phyloP scores from a whole-genome alignment of 2,888 invertebrate species.

The Bugula neritina region DNA sequence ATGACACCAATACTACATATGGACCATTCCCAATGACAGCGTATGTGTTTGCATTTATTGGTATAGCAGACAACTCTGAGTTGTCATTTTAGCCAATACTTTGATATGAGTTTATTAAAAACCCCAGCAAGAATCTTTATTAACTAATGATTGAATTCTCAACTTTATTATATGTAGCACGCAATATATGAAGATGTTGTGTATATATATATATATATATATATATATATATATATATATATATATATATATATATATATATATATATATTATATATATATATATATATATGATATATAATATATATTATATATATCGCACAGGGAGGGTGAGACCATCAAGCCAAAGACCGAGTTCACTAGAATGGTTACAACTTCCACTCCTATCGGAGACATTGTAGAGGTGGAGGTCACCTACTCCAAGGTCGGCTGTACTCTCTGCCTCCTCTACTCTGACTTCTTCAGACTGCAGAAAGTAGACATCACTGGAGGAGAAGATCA shows the following conservation, averaged over 20 bases:
- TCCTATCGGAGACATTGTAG: constrained; percentile 34
- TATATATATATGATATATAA: too few relatives aligned
- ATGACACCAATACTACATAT: constrained; percentile 34
- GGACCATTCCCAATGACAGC: not conserved
- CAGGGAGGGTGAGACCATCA: constrained; percentile 33
- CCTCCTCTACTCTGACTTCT: constrained; percentile 20
- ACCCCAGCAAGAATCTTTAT: too few relatives aligned
- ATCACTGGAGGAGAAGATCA: constrained; percentile 32
- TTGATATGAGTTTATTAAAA: too few relatives aligned
- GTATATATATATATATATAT: too few relatives aligned
- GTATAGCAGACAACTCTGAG: too few relatives aligned
- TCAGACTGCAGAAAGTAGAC: constrained; percentile 29
- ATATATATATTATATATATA: not conserved
- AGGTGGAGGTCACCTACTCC: constrained; percentile 32
- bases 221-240: too few relatives aligned
- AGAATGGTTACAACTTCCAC: constrained; percentile 34
- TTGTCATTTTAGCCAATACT: too few relatives aligned
- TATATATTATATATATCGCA: too few relatives aligned
- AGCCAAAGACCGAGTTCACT: constrained; percentile 35
- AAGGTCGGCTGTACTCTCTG: constrained; percentile 28
- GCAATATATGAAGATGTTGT: too few relatives aligned
- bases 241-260: not conserved
- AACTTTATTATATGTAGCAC: too few relatives aligned
- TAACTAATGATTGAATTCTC: too few relatives aligned
- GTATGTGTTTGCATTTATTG: not conserved